Base-by-base conservation (phyloP, 2,888 invertebrate genomes). In the Troilus luridus region DNA sequence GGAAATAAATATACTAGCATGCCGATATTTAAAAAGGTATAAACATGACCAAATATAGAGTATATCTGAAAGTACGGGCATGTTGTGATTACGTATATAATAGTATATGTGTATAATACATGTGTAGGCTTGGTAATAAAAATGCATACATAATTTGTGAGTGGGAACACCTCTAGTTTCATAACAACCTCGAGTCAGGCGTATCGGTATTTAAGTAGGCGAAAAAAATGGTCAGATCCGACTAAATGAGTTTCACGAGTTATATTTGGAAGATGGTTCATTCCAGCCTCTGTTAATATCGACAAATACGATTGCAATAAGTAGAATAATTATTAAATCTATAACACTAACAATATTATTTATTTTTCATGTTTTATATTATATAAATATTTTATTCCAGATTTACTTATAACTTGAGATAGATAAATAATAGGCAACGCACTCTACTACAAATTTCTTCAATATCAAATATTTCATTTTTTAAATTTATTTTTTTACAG, bases 201-300 rank as follows among this genome's bases (percentile, higher is more conserved):
- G 85, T 54, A 85, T 85, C 85, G 85, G 85, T 56, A 85, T 85
- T 85, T 12, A 58, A 85, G 85, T 85, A 58, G 85, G 85, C 85
- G 85, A 58, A 85, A 85, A 85, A 58, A 85, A 85, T 77, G 72
- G 72, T 77, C 72, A 77, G 72, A 77, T 77, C 41, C 72, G 41
- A 41, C 72, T 77, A 41, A 77, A 77, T 77, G 27, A 77, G 41
- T 77, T 77, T 19, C 41, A 41, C 27, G 72, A 77, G 72, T 77
- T 77, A 77, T 77, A 77, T 77, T 77, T 41, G 72, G 72, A 41
- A 17, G 72, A 14, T 14, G 27, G 12, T 27, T 72, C 27, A 24
- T 14, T 72, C 72, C 12, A 72, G 10, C 5, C 64, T 64, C 64
- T 3, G n/a, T n/a, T 11, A n/a, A 62, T 19, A n/a, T 21, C n/a